phyloP scores from a whole-genome alignment of 2,888 invertebrate genomes.

The Drosophila formosana region DNA sequence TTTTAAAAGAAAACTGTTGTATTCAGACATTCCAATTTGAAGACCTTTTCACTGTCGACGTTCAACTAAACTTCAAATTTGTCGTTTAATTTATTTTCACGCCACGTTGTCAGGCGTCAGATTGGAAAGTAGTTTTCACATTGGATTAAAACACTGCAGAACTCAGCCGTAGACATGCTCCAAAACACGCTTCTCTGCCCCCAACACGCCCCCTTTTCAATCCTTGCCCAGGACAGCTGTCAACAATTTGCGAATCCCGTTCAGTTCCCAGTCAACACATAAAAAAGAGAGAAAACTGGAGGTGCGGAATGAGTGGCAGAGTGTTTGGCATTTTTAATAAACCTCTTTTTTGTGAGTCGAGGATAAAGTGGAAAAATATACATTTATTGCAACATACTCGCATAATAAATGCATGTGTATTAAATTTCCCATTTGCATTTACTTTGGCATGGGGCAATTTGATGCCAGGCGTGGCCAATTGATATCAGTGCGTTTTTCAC shows the following conservation, averaged over 20 bases:
- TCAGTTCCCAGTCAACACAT: conserved; percentile 34
- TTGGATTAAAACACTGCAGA: conserved; percentile 59
- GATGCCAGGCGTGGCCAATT: conserved; percentile 58
- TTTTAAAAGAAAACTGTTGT: too few species aligned
- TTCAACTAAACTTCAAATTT: conserved; percentile 5
- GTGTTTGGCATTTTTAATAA: conserved; percentile 70
- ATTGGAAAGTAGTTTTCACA: conserved; percentile 69
- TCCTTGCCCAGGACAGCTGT: conserved; percentile 64
- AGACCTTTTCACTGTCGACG: conserved; percentile 27
- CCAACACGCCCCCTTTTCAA: conserved; percentile 3
- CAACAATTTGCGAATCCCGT: conserved; percentile 69
- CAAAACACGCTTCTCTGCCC: background rate
- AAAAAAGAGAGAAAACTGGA: conserved; percentile 18
- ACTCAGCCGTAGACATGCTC: conserved; percentile 24
- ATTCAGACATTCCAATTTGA: background rate
- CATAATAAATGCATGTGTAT: conserved; percentile 32
- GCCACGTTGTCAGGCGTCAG: conserved; percentile 61
- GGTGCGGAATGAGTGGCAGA: conserved; percentile 31
- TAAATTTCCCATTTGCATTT: conserved; percentile 60
- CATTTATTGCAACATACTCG: conserved; percentile 1
- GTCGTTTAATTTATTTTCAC: conserved; percentile 65
- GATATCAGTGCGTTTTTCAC: conserved; percentile 54
- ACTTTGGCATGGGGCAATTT: conserved; percentile 60
- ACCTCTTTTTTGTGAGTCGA: conserved; percentile 29
- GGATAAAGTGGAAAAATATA: conserved; percentile 11